A percentile compares a stretch with the other conserved stretches of the same genome.
These are phyloP conservation scores for Tinamus major DNA, from an alignment of 2,797 vertebrate species.

Conservation along the genomic window DNA sequence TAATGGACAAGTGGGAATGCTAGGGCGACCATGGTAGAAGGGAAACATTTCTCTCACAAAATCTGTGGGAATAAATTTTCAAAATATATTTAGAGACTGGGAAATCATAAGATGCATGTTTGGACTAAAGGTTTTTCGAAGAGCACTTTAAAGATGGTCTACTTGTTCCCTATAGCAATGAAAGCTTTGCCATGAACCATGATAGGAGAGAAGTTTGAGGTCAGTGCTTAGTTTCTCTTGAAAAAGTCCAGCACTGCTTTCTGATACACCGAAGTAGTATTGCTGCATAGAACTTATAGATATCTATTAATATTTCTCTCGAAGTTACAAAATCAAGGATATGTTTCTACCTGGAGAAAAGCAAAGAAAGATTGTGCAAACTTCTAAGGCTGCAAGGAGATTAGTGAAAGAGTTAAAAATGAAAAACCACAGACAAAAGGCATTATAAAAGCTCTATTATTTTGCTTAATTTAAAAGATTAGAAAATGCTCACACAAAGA, in stretches of 20 bases:
- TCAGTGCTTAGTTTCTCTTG: not conserved
- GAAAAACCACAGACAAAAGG: not conserved
- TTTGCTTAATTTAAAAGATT: not conserved
- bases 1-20: not conserved
- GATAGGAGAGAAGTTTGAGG: not conserved
- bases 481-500: not conserved
- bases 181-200: not conserved
- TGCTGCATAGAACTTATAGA: not conserved
- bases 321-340: not conserved
- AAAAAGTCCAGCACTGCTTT: accelerated
- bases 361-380: not conserved
- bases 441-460: not conserved
- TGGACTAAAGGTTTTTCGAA: not conserved
- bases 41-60: not conserved
- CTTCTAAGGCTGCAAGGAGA: not conserved
- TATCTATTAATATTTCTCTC: not conserved
- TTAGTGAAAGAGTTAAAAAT: not conserved
- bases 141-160: not conserved
- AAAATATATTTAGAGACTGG: not conserved
- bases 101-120: not conserved
- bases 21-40: not conserved
- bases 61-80: not conserved
- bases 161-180: not conserved
- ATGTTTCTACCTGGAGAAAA: not conserved
- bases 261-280: not conserved